Conservation (phyloP, 1,140 invertebrate genomes). For the Pentalonia nigronervosa region DNA sequence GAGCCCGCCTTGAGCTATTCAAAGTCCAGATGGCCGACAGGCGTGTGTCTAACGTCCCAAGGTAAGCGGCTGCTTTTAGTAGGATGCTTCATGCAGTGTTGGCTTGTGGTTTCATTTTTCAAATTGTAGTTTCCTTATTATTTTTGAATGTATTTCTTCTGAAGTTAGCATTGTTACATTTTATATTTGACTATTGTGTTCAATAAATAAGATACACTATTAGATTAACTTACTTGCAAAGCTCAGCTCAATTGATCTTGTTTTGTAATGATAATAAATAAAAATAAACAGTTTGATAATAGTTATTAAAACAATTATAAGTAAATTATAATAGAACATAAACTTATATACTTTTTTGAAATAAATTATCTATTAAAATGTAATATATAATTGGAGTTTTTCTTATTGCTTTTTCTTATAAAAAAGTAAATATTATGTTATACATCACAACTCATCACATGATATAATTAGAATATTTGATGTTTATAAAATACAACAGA, state of each 20-base stretch:
- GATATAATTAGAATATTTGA: background rate
- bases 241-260: background rate
- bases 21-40: slow-evolving; percentile 58
- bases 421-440: background rate
- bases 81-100: slow-evolving; percentile 58
- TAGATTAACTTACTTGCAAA: slow-evolving; percentile 39
- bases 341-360: background rate
- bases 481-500: background rate
- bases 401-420: background rate
- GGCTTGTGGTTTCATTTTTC: slow-evolving; percentile 57
- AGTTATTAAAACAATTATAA: background rate
- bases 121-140: slow-evolving; percentile 56
- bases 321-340: background rate
- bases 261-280: slow-evolving; percentile 18
- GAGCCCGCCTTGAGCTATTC: slow-evolving; percentile 58
- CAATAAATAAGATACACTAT: slow-evolving; percentile 1
- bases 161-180: slow-evolving; percentile 55
- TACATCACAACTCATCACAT: background rate
- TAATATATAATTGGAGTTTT: background rate
- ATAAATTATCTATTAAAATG: background rate
- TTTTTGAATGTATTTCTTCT: slow-evolving; percentile 54
- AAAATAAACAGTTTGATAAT: background rate
- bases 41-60: slow-evolving; percentile 58
- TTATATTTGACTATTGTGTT: slow-evolving; percentile 53
- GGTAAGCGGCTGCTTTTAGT: slow-evolving; percentile 58